Base-by-base conservation (phyloP, 2,797 vertebrate species). In the Malacoctenus gilli region DNA sequence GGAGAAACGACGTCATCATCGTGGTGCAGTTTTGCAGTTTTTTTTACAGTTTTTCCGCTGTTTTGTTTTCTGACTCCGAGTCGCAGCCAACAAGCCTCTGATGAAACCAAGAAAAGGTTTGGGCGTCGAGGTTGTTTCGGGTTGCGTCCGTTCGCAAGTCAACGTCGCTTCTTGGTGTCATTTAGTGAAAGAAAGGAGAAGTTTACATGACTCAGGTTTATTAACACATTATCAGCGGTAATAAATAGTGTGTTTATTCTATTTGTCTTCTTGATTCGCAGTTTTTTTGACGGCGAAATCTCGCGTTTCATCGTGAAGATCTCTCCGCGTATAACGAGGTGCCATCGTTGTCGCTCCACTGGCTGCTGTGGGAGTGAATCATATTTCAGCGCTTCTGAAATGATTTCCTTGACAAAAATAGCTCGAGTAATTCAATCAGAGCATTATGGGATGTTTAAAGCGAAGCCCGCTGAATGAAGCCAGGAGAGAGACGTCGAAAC, bases 371-470 rank as follows among this genome's bases (percentile, higher is more conserved):
- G 56, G 49, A 68, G 51, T 65, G 57, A 79, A 77, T 77, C 63
- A 59, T 53, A 71, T 55, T 64, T 41, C 43, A 60, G 48, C 9
- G 7, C 54, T 41, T 64, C 70, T 66, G 38, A 64, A 81, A 83
- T 75, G 1, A 72, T 80, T 80, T 84, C 62, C 66, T 76, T 4
- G 25, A 78, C 68, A 43, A 56, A 84, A 84, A 83, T 74, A 87
- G 79, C 41, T 38, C 18, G 21, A 62, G 50, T 66, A 68, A 80
- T 72, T 82, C 65, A 73, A 70, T 82, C 75, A 67, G 59, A 38
- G 49, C 57, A 72, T 72, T 67, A 66, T 64, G 59, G 75, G 72
- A 73, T 71, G 43, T 85, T 75, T 69, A 61, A 81, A 75, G 76
- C 55, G 28, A 83, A 76, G 73, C 56, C 59, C 12, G 9, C 2